Conservation (phyloP, 2,888 invertebrate species). For the Aleiodes leptofemur region DNA sequence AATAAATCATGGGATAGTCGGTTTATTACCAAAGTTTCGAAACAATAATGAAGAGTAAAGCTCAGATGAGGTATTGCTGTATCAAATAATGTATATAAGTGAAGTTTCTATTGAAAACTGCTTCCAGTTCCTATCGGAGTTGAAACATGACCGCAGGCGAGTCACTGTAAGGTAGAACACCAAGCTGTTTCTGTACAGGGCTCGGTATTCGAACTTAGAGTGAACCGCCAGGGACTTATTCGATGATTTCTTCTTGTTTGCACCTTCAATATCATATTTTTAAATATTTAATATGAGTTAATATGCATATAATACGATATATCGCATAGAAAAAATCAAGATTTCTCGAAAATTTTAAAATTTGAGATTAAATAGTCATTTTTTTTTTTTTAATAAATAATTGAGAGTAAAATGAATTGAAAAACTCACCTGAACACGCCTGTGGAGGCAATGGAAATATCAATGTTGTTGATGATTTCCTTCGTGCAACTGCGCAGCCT, state of each 20-base stretch:
- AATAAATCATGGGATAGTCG: slow-evolving; percentile 63
- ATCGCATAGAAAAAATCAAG: too few species aligned
- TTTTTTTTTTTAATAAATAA: too few species aligned
- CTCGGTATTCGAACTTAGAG: slow-evolving; percentile 97
- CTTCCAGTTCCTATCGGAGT: neutral
- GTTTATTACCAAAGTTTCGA: slow-evolving; percentile 28
- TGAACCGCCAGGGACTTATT: slow-evolving; percentile 79
- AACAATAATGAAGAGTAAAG: slow-evolving; percentile 3
- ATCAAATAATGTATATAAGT: too few species aligned
- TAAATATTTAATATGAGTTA: too few species aligned
- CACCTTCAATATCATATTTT: too few species aligned
- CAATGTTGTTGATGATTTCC: slow-evolving; percentile 95
- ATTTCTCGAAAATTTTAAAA: too few species aligned
- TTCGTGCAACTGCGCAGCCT: slow-evolving; percentile 94
- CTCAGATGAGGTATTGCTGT: neutral
- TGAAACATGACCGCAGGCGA: slow-evolving; percentile 76
- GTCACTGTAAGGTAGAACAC: slow-evolving; percentile 99
- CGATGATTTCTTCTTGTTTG: neutral
- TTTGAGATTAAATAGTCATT: too few species aligned
- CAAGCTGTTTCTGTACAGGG: slow-evolving; percentile 86
- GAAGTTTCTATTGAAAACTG: too few species aligned
- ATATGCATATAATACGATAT: too few species aligned
- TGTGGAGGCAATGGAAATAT: slow-evolving; percentile 96
- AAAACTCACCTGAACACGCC: slow-evolving; percentile 88
- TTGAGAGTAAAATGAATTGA: neutral